Evolutionary conservation across 2,113 vertebrate species (phyloP).

Genomic region (Aspiorhynchus laticeps): DNA sequence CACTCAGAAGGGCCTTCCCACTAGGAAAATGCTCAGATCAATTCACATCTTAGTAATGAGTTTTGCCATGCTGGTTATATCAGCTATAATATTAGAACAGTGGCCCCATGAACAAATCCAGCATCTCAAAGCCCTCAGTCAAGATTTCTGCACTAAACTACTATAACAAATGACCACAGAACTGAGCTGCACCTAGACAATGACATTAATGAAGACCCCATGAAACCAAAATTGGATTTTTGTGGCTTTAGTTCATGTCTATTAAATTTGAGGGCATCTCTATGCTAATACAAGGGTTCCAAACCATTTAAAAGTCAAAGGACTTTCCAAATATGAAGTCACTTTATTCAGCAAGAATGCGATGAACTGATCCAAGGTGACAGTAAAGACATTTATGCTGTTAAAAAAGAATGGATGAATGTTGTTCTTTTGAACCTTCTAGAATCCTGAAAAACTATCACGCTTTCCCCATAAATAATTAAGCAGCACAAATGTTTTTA

Average conservation of each 20-base stretch:
- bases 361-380: not conserved
- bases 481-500: not conserved
- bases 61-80: constrained; percentile 61
- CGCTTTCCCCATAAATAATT: not conserved
- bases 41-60: constrained; percentile 60
- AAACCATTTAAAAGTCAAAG: not conserved
- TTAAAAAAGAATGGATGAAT: not conserved
- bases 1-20: constrained; percentile 56
- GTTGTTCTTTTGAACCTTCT: not conserved
- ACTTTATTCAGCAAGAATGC: not conserved
- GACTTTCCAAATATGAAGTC: not conserved
- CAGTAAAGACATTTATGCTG: not conserved
- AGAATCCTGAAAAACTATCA: not conserved
- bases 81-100: constrained; percentile 57
- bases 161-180: constrained; percentile 1
- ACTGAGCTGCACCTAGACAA: not conserved
- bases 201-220: not conserved
- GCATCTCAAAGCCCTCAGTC: constrained; percentile 45
- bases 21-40: constrained; percentile 64
- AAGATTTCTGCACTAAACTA: not conserved
- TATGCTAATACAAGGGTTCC: not conserved
- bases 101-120: constrained; percentile 53
- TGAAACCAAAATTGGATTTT: not conserved
- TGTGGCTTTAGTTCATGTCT: constrained; percentile 6
- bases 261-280: not conserved